Base-by-base conservation (phyloP, 2,888 invertebrate genomes). In the Loripinus fragilis region DNA sequence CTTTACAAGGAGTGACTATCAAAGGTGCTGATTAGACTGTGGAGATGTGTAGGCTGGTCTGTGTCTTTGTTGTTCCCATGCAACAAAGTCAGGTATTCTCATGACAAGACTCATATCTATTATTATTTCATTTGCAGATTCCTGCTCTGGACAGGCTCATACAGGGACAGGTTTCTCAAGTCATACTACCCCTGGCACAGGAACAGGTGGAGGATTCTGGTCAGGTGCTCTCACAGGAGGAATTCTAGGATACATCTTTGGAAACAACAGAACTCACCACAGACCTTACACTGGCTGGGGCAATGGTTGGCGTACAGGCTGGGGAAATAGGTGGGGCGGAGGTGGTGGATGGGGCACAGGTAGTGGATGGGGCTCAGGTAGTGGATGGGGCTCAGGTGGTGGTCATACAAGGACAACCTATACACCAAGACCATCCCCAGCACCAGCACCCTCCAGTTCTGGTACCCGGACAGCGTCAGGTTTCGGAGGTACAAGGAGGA, bases 221-320 rank as follows among this genome's bases (percentile, higher is more conserved):
- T 83, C 89, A 1, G 91, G 91, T 10, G 89, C 89, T 23, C 85
- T 86, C n/a, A 87, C 91, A 3, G 91, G 91, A n/a, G 91, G 91
- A 7, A 70, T 91, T 17, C 79, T 91, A 65, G 90, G 90, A 20
- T 91, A 91, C 68, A 71, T 91, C 28, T 83, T 91, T 60, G 90
- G 91, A 0, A 85, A 83, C 55, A 76, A 83, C 45, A 83, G 76
- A 65, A 52, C 69, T 25, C 48, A 71, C 1, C 68, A 79, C 55
- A 48, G 68, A 25, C 77, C 80, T 28, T 28, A 77, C 72, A 68
- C 80, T 71, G 73, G 78, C 33, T 78, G 78, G 74, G 77, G 80
- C 71, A 80, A 78, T 15, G 33, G 76, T 41, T 71, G 52, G 35
- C 83, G 67, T 35, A n/a, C n/a, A n/a, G 7, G 38, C 38, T 83